Percentiles rank a stretch among this genome's conserved stretches.
phyloP scores from a whole-genome alignment of 2,797 vertebrate genomes.

The Sebastes wilsoni region DNA sequence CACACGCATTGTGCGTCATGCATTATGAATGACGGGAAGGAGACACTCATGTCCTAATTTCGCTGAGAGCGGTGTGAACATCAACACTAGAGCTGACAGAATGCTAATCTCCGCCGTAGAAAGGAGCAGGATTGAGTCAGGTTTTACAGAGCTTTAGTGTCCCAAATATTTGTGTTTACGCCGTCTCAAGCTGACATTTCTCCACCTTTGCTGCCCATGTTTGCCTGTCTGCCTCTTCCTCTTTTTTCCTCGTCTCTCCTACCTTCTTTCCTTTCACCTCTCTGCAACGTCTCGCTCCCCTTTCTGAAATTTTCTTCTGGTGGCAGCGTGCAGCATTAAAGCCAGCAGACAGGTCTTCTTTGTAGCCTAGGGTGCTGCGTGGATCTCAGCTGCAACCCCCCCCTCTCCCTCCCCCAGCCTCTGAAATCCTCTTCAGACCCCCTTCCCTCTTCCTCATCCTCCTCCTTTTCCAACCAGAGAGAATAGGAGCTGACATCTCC shows the following conservation, averaged over 20 bases:
- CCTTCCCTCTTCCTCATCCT: constrained; percentile 36
- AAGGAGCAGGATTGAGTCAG: constrained; percentile 21
- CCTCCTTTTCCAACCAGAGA: constrained; percentile 48
- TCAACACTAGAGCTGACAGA: constrained; percentile 53
- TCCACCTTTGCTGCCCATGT: constrained; percentile 31
- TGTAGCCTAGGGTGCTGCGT: constrained; percentile 64
- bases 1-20: constrained; percentile 63
- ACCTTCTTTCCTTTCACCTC: constrained; percentile 60
- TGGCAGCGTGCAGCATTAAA: constrained; percentile 64
- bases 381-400: constrained; percentile 53
- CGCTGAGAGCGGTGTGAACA: constrained; percentile 51
- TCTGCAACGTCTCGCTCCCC: constrained; percentile 11
- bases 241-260: constrained; percentile 8
- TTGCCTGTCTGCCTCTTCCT: constrained; percentile 15
- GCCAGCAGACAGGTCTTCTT: constrained; percentile 70
- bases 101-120: constrained; percentile 46
- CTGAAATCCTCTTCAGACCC: constrained; percentile 64
- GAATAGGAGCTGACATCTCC: constrained; percentile 74
- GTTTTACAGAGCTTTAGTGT: constrained; percentile 31
- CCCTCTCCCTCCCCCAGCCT: constrained; percentile 4
- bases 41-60: constrained; percentile 75
- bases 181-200: constrained; percentile 16
- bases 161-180: constrained; percentile 15
- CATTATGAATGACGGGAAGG: constrained; percentile 75
- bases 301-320: constrained; percentile 46